Evolutionary conservation across 1,140 invertebrate species (phyloP), one percentile per base, ranked within the genome.

Genomic region (Yoshiicerus persimilis): DNA sequence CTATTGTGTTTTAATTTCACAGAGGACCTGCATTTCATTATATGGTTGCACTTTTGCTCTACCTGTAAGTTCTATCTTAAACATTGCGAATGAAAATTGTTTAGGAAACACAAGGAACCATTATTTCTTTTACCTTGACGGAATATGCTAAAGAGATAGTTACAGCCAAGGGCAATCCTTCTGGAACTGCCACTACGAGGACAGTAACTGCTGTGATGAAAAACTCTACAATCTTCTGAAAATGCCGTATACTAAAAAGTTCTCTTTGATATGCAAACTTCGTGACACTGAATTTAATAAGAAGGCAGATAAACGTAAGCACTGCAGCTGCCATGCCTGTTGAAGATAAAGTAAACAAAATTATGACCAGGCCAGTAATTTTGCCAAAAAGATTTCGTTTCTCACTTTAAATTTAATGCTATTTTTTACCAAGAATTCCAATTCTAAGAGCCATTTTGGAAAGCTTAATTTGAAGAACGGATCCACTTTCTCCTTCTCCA

Each of bases 191-290:
- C 20, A 96, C 95, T 9, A 96, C 95, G 36, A 96, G 92, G 77
- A 96, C 95, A 27, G 95, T 96, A 4, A 96, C 95, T 92, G 95
- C 95, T 91, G 95, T 95, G 91, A 96, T 95, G 91, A 96, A 93
- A 92, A 94, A 95, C 90, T 94, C 94, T 87, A 95, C 94, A 90
- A 95, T 94, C 87, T 94, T 91, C 91, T 94, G 93, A 38, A 94
- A 92, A 90, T 94, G 87, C 0, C 0, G 10, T 3, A 88, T 0
- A 9, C 32, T 20, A 13, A 56, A 86, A 1, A 11, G 23, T 41
- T 86, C 41, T 86, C 32, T 4, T 87, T 13, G 10, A 62, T 16
- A 6, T 0, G n/a, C 32, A 84, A 87, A 87, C 9, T 5, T 87
- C 1, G 38, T 36, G 3, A 86, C 13, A 23, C 32, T 47, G 27